These are phyloP conservation scores for Nephrotoma appendiculata DNA, from an alignment of 2,888 invertebrate genomes.

Conservation along the genomic window DNA sequence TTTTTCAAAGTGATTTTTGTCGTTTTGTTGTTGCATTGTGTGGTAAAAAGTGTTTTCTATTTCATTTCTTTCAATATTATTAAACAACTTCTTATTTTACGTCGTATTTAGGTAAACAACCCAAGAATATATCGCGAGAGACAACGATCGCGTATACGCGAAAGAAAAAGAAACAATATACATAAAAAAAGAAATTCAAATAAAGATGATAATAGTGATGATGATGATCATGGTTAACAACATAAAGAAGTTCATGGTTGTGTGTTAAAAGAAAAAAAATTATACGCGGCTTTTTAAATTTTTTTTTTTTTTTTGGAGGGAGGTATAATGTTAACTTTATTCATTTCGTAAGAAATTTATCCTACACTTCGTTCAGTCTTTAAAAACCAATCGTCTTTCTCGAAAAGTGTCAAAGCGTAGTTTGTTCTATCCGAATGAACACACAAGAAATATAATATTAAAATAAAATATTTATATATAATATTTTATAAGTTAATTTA, in stretches of 20 bases:
- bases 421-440: conserved; percentile 35
- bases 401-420: conserved; percentile 34
- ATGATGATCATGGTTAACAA: neutral
- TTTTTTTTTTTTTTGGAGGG: neutral
- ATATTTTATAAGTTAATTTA: conserved; percentile 2
- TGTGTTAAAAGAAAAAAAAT: neutral
- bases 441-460: conserved; percentile 17
- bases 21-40: neutral
- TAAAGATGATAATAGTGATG: neutral
- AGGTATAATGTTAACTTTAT: neutral
- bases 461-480: conserved; percentile 9
- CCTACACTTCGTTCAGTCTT: conserved; percentile 24
- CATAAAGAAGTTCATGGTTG: neutral
- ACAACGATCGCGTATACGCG: neutral
- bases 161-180: neutral
- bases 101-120: conserved; percentile 6
- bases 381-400: conserved; percentile 33
- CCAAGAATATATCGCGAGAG: neutral
- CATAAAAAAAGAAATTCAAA: neutral
- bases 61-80: conserved; percentile 6
- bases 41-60: neutral
- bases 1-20: conserved; percentile 1
- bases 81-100: conserved; percentile 6
- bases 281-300: neutral
- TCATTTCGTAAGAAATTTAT: neutral